Evolutionary conservation across 2,797 vertebrate genomes (phyloP).

Genomic region (Diglossa cyanea): DNA sequence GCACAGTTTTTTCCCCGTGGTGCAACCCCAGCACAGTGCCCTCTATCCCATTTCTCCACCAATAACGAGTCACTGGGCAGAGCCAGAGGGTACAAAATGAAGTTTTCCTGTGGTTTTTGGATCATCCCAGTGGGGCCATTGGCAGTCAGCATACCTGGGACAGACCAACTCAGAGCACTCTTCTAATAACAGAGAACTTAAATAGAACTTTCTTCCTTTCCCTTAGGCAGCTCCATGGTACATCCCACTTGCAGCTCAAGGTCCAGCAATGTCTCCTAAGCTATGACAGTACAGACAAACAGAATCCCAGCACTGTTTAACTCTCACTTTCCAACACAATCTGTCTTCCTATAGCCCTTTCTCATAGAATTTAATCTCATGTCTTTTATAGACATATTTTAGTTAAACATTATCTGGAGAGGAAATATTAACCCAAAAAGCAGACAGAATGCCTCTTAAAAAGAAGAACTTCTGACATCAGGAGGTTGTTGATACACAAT

Average conservation of each 20-base stretch:
- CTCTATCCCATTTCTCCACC: neutral
- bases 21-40: neutral
- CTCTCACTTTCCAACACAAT: neutral
- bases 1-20: neutral
- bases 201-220: neutral
- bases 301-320: neutral
- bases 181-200: neutral
- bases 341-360: neutral
- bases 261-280: neutral
- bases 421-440: neutral
- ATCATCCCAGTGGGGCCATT: neutral
- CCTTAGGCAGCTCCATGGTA: neutral
- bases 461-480: neutral
- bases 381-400: neutral
- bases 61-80: neutral
- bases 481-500: neutral
- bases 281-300: accelerated
- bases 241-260: neutral
- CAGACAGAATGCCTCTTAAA: neutral
- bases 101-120: neutral
- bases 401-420: neutral
- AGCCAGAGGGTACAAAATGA: neutral
- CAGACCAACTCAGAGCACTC: neutral
- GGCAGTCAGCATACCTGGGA: neutral
- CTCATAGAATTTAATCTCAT: neutral